These are phyloP conservation scores for Caenorhabditis brenneri DNA, from an alignment of 1,140 invertebrate genomes.

Conservation along the genomic window DNA sequence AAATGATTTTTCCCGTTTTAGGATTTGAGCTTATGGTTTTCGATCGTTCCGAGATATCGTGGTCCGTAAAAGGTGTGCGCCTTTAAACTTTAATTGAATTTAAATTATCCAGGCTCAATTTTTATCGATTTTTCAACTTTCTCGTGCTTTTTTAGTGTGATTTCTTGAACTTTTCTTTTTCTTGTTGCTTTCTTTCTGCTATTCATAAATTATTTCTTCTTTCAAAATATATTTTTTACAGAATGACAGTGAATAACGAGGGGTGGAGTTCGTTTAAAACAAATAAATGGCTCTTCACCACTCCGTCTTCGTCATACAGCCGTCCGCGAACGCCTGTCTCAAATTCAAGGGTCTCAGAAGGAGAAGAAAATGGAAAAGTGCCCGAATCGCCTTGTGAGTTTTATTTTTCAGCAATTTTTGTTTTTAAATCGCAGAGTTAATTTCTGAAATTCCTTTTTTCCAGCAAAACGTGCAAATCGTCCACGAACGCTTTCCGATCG, in stretches of 20 bases:
- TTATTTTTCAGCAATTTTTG: no score
- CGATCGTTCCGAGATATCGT: background rate
- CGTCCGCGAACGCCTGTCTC: background rate
- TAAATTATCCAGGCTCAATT: background rate
- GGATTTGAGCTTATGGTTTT: background rate
- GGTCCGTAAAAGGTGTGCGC: background rate
- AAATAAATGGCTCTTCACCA: constrained; percentile 30
- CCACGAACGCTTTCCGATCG: background rate
- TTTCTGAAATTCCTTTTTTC: background rate
- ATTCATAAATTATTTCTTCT: background rate
- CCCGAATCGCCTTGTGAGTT: background rate
- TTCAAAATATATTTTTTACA: no score
- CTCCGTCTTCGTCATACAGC: background rate
- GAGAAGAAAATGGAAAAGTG: background rate
- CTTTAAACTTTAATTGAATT: background rate
- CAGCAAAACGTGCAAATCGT: constrained; percentile 15
- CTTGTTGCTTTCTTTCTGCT: no score
- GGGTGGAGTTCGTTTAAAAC: constrained; percentile 24
- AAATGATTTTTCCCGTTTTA: background rate
- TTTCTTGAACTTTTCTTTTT: background rate
- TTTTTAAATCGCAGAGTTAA: background rate
- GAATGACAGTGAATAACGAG: constrained; percentile 15
- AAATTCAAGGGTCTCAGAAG: background rate
- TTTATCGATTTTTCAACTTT: background rate
- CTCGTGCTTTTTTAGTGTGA: no score